Evolutionary conservation across 2,113 vertebrate genomes (phyloP).

Genomic region (Riparia riparia): DNA sequence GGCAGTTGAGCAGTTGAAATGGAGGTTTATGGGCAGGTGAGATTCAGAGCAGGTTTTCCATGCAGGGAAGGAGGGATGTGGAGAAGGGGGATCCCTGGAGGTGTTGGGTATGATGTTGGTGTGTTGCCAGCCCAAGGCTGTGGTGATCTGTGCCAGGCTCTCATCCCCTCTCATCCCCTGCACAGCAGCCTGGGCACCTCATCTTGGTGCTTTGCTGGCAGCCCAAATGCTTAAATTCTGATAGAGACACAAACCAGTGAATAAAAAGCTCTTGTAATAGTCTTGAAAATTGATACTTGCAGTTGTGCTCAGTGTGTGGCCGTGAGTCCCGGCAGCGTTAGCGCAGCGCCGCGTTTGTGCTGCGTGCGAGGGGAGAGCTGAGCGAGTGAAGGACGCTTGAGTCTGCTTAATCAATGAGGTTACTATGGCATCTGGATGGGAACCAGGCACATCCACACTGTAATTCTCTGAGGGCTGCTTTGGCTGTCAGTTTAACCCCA

Average conservation of each 20-base stretch:
- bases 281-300: neutral
- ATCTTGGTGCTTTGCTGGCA: neutral
- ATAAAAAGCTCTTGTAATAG: neutral
- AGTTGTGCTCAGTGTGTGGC: neutral
- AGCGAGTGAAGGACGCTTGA: neutral
- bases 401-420: neutral
- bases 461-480: neutral
- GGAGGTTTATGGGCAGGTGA: neutral
- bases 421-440: neutral
- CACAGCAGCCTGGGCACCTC: rapidly evolving
- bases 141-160: neutral
- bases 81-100: neutral
- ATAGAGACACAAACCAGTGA: neutral
- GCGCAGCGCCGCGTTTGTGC: neutral
- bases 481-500: neutral
- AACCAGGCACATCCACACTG: neutral
- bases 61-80: neutral
- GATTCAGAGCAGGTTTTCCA: neutral
- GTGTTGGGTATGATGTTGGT: rapidly evolving
- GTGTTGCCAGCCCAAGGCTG: neutral
- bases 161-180: neutral
- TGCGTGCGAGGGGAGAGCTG: neutral
- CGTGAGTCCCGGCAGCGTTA: neutral
- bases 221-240: neutral
- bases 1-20: rapidly evolving